Base-by-base conservation (phyloP, 1,140 invertebrate genomes). In the Patella vulgata region DNA sequence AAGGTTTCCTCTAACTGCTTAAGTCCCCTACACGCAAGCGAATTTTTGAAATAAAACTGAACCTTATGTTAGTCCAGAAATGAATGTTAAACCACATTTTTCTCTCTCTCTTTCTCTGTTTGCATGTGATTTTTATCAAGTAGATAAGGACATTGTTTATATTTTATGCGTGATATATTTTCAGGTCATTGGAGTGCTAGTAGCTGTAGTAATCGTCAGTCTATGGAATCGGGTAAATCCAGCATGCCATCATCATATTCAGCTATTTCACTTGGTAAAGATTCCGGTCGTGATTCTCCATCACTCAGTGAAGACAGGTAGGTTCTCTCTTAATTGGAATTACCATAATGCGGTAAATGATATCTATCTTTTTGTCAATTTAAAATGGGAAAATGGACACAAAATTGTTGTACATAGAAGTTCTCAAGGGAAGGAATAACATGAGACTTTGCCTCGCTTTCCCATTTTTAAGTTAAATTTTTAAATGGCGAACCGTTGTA, bases 181-280 rank as follows among this genome's bases (percentile, higher is more conserved):
- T 5, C 48, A 81, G 95, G 95, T 46, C 96, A 96, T 82, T 96
- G 95, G 95, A 94, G 92, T 72, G 93, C 92, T 2, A 78, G 77
- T 36, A 94, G 92, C 3, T 55, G 27, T 39, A 94, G 79, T 66
- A 79, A 93, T 40, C 86, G 93, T 59, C 92, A 93, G 25, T 85
- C 84, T 1, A 44, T 85, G 27, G 84, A 85, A 56, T 85, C 84
- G 0, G 82, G 80, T 17, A 48, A 51, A 46, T 62, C 60, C 27
- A 60, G 53, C 30, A 52, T 63, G 31, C 69, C 69, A 0, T 57
- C 65, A 4, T 66, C 64, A 21, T 63, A 61, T 6, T 78, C 75
- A 17, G 72, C 75, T 64, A 58, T 66, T 48, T 79, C 79, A 11
- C 57, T 78, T 3, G 77, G 77, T 11, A 66, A 72, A 43, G 79